Percentiles rank a stretch among this genome's conserved stretches.
Evolutionary conservation across 1,140 invertebrate species (phyloP).

Genomic region (Diachasmimorpha longicaudata): DNA sequence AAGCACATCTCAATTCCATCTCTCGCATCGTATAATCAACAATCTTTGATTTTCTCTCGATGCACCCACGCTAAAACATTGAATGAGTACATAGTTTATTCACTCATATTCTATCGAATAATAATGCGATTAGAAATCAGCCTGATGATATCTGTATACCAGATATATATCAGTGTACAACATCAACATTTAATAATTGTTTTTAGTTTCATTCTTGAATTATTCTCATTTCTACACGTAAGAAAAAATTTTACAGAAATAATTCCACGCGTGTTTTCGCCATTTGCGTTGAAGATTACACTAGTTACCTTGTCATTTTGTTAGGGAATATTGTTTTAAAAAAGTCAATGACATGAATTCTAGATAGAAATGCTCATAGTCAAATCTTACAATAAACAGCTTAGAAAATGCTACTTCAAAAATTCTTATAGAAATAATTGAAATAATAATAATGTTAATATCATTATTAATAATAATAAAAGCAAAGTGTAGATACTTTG

Average conservation of each 20-base stretch:
- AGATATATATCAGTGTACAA: slow-evolving; percentile 18
- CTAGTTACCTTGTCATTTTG: too few relatives aligned
- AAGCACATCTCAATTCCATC: background rate
- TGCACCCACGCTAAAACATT: background rate
- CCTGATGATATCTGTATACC: background rate
- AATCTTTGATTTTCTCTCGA: background rate
- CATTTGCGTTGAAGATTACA: background rate
- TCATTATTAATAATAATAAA: too few relatives aligned
- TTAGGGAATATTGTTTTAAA: too few relatives aligned
- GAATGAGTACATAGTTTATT: background rate
- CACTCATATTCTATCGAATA: background rate
- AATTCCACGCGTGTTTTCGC: too few relatives aligned
- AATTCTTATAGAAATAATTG: too few relatives aligned
- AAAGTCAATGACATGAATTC: too few relatives aligned
- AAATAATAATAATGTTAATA: too few relatives aligned
- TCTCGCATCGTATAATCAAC: background rate
- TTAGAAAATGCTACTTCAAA: too few relatives aligned
- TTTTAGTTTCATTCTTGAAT: background rate
- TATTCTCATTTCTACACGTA: background rate
- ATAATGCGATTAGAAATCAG: background rate
- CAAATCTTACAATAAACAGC: too few relatives aligned
- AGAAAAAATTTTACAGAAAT: background rate
- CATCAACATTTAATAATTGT: slow-evolving; percentile 23
- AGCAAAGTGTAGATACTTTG: too few relatives aligned
- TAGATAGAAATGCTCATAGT: too few relatives aligned